phyloP scores from a whole-genome alignment of 2,888 invertebrate genomes.

The Allolobophora icterica region DNA sequence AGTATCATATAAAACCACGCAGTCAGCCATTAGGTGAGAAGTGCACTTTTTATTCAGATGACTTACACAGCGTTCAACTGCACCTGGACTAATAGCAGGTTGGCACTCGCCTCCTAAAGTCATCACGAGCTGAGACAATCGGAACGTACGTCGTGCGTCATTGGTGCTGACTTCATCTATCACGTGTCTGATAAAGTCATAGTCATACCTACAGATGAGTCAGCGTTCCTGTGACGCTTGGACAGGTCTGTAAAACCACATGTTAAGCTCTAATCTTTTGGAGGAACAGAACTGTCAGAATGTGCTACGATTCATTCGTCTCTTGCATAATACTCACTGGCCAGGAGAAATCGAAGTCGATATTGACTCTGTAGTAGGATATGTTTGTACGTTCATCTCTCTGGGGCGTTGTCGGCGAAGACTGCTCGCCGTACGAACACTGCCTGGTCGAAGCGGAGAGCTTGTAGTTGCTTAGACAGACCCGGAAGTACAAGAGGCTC shows the following conservation, averaged over 20 bases:
- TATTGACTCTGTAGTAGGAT: neutral
- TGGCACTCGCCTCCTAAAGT: neutral
- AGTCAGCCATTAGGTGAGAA: neutral
- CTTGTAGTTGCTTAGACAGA: slow-evolving; percentile 21
- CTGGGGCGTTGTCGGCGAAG: neutral
- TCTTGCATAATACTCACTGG: neutral
- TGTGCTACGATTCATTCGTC: neutral
- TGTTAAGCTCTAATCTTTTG: neutral
- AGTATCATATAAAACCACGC: neutral
- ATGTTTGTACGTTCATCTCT: neutral
- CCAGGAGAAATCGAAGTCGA: neutral
- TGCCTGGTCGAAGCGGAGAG: neutral
- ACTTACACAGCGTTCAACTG: neutral
- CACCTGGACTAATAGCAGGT: neutral
- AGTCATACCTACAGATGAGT: neutral
- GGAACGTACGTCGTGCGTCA: neutral
- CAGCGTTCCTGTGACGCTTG: neutral
- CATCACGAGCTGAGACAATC: neutral
- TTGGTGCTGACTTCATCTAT: neutral
- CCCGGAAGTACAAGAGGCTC: slow-evolving; percentile 7
- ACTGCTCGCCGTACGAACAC: neutral
- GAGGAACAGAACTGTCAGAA: neutral
- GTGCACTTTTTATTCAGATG: neutral
- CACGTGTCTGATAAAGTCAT: no score
- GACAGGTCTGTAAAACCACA: neutral